Base-by-base conservation (phyloP, 2,888 invertebrate species). In the Leptarthrus brevirostris region DNA sequence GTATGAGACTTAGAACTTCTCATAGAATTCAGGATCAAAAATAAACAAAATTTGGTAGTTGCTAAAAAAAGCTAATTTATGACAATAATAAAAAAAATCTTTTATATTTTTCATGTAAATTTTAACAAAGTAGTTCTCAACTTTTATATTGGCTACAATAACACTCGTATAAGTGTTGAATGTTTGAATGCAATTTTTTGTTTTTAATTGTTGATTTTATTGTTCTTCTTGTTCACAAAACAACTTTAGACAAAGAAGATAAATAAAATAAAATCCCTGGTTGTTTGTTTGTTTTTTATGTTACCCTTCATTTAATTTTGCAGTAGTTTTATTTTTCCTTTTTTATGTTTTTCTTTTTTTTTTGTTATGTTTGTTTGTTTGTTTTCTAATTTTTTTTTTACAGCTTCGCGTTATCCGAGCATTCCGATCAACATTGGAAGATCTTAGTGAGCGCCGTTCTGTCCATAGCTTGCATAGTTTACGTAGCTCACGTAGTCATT, bases 361-460 rank as follows among this genome's bases (percentile, higher is more conserved):
- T 61, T 61, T n/a, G n/a, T 49, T 49, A 47, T 64, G 64, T 64
- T 64, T 64, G 64, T 64, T 64, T 64, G 81, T 82, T 83, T 83
- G 82, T 83, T 83, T 81, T 82, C 81, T 80, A 81, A 81, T 81
- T 83, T 83, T 81, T 82, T 81, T 83, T 81, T 95, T 94, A 90
- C 97, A 98, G 98, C 93, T 98, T 90, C 96, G 98, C 89, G 98
- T 99, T 89, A 97, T 98, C 89, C 95, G 97, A 90, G 98, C 98
- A 86, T 99, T 98, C 95, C 97, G 95, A 90, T 97, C 97, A 84
- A 97, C 94, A 86, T 91, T 99, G 91, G 98, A 99, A 92, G 98
- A 98, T 90, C 90, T 98, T 89, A 98, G 96, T 89, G 98, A 99
- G 89, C 93, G 97, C 83, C 95, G 98, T 87, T 97, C 97, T 87